phyloP scores from a whole-genome alignment of 64 coral and sea anemone species.

The Hydrozoanthus tunicans region DNA sequence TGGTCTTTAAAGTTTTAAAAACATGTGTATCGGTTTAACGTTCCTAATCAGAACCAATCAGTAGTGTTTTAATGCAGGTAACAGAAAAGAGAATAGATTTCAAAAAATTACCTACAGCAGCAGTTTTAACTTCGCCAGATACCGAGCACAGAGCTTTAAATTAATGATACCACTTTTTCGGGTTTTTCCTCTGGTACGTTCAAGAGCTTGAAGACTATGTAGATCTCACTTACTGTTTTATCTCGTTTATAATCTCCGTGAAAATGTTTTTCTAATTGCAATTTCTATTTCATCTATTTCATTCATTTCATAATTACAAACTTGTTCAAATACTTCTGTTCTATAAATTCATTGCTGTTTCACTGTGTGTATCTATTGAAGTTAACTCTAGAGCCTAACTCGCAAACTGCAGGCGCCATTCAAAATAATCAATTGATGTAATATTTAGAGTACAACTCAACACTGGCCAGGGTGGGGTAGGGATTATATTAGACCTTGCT shows the following conservation, averaged over 20 bases:
- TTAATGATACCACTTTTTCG: no score
- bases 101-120: no score
- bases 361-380: no score
- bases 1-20: neutral
- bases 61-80: neutral
- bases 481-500: neutral
- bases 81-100: no score
- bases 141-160: no score
- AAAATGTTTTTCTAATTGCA: neutral
- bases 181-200: no score
- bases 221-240: no score
- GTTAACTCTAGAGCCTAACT: neutral
- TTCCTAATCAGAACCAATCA: neutral
- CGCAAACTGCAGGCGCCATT: no score
- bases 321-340: neutral
- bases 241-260: neutral
- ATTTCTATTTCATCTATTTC: neutral
- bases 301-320: neutral
- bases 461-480: constrained; percentile 18
- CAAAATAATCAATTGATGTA: neutral
- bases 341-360: no score
- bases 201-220: no score
- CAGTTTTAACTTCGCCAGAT: no score
- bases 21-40: neutral
- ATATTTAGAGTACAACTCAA: neutral